Evolutionary conservation across 2,888 invertebrate species (phyloP), one percentile per base, ranked within the genome.

Genomic region (Galeruca laticollis): DNA sequence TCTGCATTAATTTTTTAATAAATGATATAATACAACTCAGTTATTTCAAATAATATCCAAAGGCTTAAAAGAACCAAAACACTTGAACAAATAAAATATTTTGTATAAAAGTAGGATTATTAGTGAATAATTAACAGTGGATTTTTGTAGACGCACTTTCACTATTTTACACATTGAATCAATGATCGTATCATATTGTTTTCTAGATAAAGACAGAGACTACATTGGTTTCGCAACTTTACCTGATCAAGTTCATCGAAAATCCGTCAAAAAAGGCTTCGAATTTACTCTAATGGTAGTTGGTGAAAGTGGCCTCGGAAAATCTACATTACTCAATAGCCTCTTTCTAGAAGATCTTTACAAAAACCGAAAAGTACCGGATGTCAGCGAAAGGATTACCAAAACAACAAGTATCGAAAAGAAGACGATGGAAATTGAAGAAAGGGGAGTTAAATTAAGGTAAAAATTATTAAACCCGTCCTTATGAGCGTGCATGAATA

Each of bases 251-350:
- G 96, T 98, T 66, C 97, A 98, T 87, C 90, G 97, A 77, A 98
- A 98, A 87, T 97, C 97, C 0, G 97, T 97, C 63, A 98, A 98
- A 87, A 90, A 95, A 80, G 97, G 97, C 66, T 98, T 98, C 86
- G 97, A 98, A 86, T 98, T 98, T 86, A 98, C 97, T 0, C 87
- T 98, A 75, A 97, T 98, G 96, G 97, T 98, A 18, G 94, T 97
- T 37, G 98, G 97, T 35, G 97, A 98, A 86, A 93, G 94, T 0
- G 97, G 98, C 0, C 88, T 98, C 60, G 98, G 98, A 68, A 98
- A 98, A 86, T 97, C 97, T 0, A 98, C 98, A 0, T 89, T 98
- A 63, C 93, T 98, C 84, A 98, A 97, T 88, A 97, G 96, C 82
- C 89, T 98, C 60, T 98, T 98, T 85, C 89, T 97, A 76, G 96